Conservation (phyloP, 1,140 invertebrate genomes). For the Meloidogyne floridensis region DNA sequence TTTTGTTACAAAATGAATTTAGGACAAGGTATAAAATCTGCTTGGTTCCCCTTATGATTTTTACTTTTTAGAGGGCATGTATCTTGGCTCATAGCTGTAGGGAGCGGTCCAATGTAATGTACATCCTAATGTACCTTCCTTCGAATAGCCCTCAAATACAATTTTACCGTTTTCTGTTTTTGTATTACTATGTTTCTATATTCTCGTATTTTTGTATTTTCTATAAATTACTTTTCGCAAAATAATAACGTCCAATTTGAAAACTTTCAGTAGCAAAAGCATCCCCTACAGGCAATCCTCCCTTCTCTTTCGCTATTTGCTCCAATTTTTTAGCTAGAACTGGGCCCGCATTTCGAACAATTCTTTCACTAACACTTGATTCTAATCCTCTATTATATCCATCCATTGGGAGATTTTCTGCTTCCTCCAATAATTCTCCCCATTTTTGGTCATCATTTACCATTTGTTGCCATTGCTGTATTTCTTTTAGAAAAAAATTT, state of each 20-base stretch:
- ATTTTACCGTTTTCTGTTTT: not conserved
- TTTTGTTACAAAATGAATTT: too few species aligned
- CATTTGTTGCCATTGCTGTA: constrained; percentile 23
- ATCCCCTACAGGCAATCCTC: constrained; percentile 17
- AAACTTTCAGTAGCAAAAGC: constrained; percentile 23
- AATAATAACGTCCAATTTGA: constrained; percentile 21
- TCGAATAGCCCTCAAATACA: too few species aligned
- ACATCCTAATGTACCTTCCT: too few species aligned
- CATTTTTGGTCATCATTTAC: constrained; percentile 16
- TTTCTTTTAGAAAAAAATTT: not conserved
- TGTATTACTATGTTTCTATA: not conserved
- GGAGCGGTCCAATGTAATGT: not conserved
- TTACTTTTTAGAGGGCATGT: too few species aligned
- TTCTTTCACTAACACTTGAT: constrained; percentile 1
- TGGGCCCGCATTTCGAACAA: not conserved
- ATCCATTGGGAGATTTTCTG: not conserved
- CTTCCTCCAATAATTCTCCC: constrained; percentile 4
- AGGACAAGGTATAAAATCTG: too few species aligned
- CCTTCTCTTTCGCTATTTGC: constrained; percentile 1
- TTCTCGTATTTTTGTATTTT: not conserved
- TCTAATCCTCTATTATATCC: not conserved
- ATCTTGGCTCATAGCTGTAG: too few species aligned
- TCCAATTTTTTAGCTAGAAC: constrained; percentile 16
- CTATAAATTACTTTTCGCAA: not conserved
- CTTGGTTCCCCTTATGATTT: too few species aligned